Base-by-base conservation (phyloP, 2,797 vertebrate genomes). In the Enteromius anoplus region DNA sequence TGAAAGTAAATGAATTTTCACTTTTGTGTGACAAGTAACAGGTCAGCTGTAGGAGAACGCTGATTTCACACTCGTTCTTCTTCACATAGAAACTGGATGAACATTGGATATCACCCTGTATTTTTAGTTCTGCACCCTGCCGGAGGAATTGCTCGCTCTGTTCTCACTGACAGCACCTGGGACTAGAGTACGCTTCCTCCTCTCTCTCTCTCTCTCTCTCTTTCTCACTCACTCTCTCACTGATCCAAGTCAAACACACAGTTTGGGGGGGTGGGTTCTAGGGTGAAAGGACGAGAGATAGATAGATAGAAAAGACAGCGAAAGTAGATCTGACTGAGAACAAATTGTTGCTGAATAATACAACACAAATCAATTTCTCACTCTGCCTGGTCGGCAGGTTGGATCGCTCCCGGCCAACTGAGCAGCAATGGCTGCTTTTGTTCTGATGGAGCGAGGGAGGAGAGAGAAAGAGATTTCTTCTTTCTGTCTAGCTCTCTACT, bases 291-390 rank as follows among this genome's bases (percentile, higher is more conserved):
- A 69, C 2, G 17, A 65, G 51, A 26, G 26, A 26, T 26, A 65
- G 47, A 51, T 65, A 65, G 64, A 65, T 45, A 68, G 73, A 71
- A 75, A 83, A 83, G 26, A 37, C 69, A 68, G 53, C 19, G 76
- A 79, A 77, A 78, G 73, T 11, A 71, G 72, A 64, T 86, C 58
- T 71, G 75, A 84, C 66, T 29, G 84, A 82, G 75, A 80, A 78
- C 66, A 86, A 85, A 78, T 72, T 85, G 81, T 84, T 87, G 82
- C 64, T 86, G 80, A 86, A 88, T 89, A 84, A 90, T 84, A 83
- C 84, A 82, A 76, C 76, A 68, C 82, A 81, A 85, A 89, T 89
- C 82, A 86, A 60, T 85, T 83, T 81, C 79, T 86, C 69, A 86
- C 83, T 9, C 60, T 0, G 68, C 62, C 79, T 62, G 83, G 62